Evolutionary conservation across 1,140 invertebrate genomes (phyloP), one percentile per base, ranked within the genome.

Genomic region (Drosophila insularis): DNA sequence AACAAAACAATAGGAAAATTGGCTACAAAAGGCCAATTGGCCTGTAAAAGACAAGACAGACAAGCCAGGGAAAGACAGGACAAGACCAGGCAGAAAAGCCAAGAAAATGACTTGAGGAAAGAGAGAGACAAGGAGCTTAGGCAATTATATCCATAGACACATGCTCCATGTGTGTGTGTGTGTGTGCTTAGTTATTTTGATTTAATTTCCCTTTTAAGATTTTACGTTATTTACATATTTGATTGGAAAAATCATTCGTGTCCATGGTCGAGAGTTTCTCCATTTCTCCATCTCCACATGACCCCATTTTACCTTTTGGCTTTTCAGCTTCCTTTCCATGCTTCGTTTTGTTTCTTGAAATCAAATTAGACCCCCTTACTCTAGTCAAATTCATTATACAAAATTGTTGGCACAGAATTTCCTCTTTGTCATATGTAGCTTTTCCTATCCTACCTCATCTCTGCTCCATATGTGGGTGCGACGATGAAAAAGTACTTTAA

Each of bases 181-280:
- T 64, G 53, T 64, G 56, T 82, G 84, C 85, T 89, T 21, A 50
- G 43, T 50, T 89, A 84, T 80, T 89, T 89, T 89, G 80, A 89
- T 89, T 89, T 89, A 78, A 89, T 89, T 89, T 89, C 68, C 67
- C 79, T 77, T 84, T 80, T 84, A 80, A 84, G 76, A 73, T 55
- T 70, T 40, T 63, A 62, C 64, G 71, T 68, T 89, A 89, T 89
- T 89, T 89, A 78, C 80, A 89, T 89, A 89, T 82, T 89, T 89
- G 68, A 89, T 89, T 89, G 80, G 74, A 81, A 84, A 89, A 89
- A 70, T 73, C 55, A 37, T 71, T 8, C 63, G 46, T 37, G 37
- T 67, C 27, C 63, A 43, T 59, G 53, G 10, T 31, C 46, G 59
- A 62, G 54, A 54, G 43, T 37, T 46, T 63, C 32, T 11, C 35